A percentile compares a stretch with the other conserved stretches of the same genome.
Evolutionary conservation across 1,140 invertebrate genomes (phyloP).

Genomic region (Scaptodrosophila lebanonensis): DNA sequence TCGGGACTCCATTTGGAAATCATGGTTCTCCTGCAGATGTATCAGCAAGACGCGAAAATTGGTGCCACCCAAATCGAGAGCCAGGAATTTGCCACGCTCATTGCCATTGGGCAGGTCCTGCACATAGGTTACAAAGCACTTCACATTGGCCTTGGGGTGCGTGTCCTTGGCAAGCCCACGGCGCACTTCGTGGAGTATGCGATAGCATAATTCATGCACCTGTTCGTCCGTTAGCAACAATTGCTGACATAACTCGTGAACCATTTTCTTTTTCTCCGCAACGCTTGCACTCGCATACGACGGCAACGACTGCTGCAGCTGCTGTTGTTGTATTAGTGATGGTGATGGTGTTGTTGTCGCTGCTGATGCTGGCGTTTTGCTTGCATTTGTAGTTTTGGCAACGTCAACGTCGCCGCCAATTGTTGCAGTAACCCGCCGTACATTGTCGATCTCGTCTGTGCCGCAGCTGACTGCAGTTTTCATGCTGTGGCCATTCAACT

Average conservation of each 20-base stretch:
- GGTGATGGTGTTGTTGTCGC: conserved; percentile 25
- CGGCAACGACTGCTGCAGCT: conserved; percentile 19
- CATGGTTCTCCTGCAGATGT: conserved; percentile 87
- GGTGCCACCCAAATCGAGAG: conserved; percentile 98
- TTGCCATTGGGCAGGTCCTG: conserved; percentile 97
- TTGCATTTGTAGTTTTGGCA: conserved; percentile 9
- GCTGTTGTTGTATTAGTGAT: conserved; percentile 38
- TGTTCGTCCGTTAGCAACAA: conserved; percentile 90
- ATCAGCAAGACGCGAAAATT: conserved; percentile 98
- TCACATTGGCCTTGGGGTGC: conserved; percentile 88
- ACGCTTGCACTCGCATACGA: conserved; percentile 51
- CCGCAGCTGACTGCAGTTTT: conserved; percentile 13
- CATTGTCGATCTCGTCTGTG: conserved; percentile 55
- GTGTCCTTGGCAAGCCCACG: conserved; percentile 89
- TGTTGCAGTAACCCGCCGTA: conserved; percentile 40
- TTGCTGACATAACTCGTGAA: conserved; percentile 91
- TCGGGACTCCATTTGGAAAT: conserved; percentile 97
- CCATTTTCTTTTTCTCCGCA: conserved; percentile 79
- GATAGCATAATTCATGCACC: conserved; percentile 86
- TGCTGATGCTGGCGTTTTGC: conserved; percentile 31
- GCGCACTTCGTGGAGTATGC: conserved; percentile 87
- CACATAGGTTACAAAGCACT: conserved; percentile 96
- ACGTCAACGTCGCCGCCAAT: conserved; percentile 16
- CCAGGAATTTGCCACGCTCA: conserved; percentile 97
- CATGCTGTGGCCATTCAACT: conserved; percentile 49